Conservation (phyloP, 1,140 invertebrate species). For the Tribolium castaneum region DNA sequence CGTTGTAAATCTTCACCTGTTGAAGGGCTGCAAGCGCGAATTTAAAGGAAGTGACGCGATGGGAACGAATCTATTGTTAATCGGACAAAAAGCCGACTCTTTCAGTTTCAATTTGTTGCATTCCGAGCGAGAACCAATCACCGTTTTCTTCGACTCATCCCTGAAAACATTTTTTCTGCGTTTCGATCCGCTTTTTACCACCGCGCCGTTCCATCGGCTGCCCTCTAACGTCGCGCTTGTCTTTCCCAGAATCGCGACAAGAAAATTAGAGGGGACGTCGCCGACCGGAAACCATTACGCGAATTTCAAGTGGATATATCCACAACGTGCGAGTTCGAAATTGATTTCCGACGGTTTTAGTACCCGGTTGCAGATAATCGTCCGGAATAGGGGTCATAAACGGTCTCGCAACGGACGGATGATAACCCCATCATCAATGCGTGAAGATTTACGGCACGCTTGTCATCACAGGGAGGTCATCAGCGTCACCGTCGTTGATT, state of each 20-base stretch:
- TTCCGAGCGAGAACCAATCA: not conserved
- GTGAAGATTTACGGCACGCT: constrained; percentile 9
- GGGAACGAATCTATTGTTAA: constrained; percentile 21
- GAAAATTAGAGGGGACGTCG: not conserved
- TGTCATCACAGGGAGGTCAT: constrained; percentile 16
- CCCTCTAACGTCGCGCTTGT: not conserved
- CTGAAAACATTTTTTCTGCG: not conserved
- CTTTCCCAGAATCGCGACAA: not conserved
- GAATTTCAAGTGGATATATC: not conserved
- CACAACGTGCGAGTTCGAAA: not conserved
- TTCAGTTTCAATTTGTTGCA: constrained; percentile 26
- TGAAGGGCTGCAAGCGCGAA: constrained; percentile 14
- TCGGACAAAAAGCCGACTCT: constrained; percentile 1
- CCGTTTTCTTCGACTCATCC: not conserved
- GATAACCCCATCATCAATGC: not conserved
- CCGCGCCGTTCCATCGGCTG: not conserved
- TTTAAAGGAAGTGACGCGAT: not conserved
- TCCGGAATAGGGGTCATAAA: not conserved
- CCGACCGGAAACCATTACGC: not conserved
- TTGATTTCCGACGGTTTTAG: constrained; percentile 3
- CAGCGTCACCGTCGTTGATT: constrained; percentile 23
- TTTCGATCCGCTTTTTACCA: not conserved
- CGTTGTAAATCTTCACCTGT: not conserved
- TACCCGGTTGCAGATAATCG: constrained; percentile 5
- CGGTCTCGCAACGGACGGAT: not conserved